Evolutionary conservation across 2,113 vertebrate genomes (phyloP).

Genomic region (Nothocercus nigrocapillus): DNA sequence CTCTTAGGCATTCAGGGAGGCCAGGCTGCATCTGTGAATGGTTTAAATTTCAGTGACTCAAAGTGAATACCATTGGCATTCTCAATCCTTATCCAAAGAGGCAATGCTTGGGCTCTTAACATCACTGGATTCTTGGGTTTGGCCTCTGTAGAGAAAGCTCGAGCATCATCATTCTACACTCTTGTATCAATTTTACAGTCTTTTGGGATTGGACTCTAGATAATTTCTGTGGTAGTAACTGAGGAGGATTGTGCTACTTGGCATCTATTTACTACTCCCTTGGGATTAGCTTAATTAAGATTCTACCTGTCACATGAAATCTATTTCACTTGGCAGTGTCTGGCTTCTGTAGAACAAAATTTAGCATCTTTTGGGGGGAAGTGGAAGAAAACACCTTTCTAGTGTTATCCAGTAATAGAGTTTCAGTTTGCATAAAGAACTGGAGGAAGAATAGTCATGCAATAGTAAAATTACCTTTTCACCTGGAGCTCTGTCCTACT

Average conservation of each 20-base stretch:
- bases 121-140: not conserved
- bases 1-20: not conserved
- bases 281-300: not conserved
- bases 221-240: not conserved
- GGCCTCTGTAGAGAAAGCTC: not conserved
- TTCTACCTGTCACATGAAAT: not conserved
- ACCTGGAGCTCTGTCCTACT: not conserved
- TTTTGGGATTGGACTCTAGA: not conserved
- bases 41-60: not conserved
- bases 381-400: slow-evolving; percentile 36
- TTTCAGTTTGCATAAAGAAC: not conserved
- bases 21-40: not conserved
- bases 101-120: not conserved
- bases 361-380: not conserved
- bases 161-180: not conserved
- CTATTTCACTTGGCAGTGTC: not conserved
- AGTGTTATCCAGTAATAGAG: not conserved
- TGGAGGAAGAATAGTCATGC: not conserved
- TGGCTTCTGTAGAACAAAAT: not conserved
- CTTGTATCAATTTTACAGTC: not conserved
- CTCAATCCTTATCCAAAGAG: not conserved
- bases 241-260: not conserved
- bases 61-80: not conserved
- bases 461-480: not conserved
- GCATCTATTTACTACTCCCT: not conserved